A percentile compares a stretch with the other conserved stretches of the same genome.
Conservation (phyloP, 2,797 vertebrate genomes). For the Oreochromis grahami region DNA sequence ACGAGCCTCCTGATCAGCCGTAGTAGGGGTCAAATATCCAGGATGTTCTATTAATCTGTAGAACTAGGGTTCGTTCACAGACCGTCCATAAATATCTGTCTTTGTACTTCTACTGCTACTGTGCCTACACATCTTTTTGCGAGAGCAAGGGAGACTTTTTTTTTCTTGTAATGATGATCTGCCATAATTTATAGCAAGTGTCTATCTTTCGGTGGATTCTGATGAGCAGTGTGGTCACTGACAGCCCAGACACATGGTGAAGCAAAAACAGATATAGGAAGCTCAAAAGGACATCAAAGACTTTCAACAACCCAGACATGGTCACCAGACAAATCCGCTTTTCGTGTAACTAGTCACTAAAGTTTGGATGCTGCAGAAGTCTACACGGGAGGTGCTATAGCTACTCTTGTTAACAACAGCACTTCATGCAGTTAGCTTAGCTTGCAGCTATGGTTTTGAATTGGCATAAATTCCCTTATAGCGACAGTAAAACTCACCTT, state of each 20-base stretch:
- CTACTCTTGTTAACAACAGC: not conserved
- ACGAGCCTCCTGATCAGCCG: not conserved
- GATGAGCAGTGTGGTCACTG: not conserved
- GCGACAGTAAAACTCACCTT: conserved; percentile 30
- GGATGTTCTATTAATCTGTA: not conserved
- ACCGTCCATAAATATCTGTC: not conserved
- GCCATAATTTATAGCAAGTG: not conserved
- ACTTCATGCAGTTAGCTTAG: conserved; percentile 7
- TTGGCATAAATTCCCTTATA: not conserved
- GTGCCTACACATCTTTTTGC: not conserved
- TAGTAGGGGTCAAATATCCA: not conserved
- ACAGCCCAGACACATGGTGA: not conserved
- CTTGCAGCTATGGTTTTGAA: not conserved
- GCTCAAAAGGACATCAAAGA: not conserved
- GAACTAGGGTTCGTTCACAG: not conserved
- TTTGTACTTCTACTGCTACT: not conserved
- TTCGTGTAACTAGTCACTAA: not conserved
- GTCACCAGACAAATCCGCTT: not conserved
- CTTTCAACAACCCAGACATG: not conserved
- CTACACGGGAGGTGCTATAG: not conserved
- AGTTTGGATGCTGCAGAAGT: not conserved
- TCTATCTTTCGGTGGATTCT: not conserved
- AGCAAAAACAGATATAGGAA: not conserved
- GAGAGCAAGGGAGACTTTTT: not conserved
- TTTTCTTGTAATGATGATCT: not conserved